Percentiles rank a stretch among this genome's conserved stretches.
These are phyloP conservation scores for Orgyia antiqua DNA, from an alignment of 2,888 invertebrate species.

Conservation along the genomic window DNA sequence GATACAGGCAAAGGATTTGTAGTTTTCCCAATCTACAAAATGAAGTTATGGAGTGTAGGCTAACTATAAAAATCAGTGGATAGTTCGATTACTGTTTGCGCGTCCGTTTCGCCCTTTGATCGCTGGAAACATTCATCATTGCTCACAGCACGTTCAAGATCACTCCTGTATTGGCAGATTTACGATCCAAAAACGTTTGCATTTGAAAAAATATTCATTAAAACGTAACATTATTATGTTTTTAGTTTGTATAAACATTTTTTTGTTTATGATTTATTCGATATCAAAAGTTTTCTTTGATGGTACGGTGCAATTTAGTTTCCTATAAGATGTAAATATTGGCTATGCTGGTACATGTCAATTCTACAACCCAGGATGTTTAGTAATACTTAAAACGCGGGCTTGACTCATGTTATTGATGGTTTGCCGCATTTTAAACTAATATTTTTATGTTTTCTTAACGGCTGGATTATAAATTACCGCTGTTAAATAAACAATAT, in stretches of 20 bases:
- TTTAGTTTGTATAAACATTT: constrained; percentile 17
- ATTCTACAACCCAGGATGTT: constrained; percentile 1
- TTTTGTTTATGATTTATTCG: constrained; percentile 27
- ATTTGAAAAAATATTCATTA: constrained; percentile 29
- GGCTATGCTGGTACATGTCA: constrained; percentile 6
- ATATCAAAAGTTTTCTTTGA: constrained; percentile 27
- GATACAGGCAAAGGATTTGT: no score
- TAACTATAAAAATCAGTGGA: constrained; percentile 11
- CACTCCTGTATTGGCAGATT: constrained; percentile 39
- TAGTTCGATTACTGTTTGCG: constrained; percentile 16
- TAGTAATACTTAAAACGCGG: not conserved
- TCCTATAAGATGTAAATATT: constrained; percentile 19
- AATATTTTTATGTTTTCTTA: no score
- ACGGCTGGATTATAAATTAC: no score
- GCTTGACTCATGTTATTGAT: not conserved
- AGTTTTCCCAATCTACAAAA: no score
- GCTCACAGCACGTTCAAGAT: constrained; percentile 18
- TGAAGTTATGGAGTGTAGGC: constrained; percentile 8
- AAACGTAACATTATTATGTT: constrained; percentile 23
- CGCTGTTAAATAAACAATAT: no score
- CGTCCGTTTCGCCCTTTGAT: constrained; percentile 34
- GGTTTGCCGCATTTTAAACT: no score
- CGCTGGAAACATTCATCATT: constrained; percentile 38
- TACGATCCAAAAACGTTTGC: constrained; percentile 28
- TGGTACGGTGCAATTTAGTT: constrained; percentile 10